Evolutionary conservation across 2,797 vertebrate species (phyloP).

Genomic region (Apogon hyalosoma): DNA sequence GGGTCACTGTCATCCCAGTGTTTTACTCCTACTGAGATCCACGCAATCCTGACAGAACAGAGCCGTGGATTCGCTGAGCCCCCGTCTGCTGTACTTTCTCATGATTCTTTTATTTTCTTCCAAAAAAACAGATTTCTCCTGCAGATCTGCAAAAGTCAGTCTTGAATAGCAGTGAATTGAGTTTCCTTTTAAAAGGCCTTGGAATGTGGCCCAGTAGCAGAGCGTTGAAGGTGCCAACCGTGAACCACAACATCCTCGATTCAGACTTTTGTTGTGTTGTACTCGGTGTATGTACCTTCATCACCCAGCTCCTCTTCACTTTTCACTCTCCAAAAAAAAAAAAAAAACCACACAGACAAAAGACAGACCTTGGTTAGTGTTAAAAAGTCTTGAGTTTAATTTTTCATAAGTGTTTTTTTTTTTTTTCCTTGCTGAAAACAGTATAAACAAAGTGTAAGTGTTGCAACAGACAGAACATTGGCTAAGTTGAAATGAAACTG

Average conservation of each 20-base stretch:
- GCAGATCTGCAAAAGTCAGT: not conserved
- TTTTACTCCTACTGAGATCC: slow-evolving; percentile 32
- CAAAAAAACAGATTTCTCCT: slow-evolving; percentile 13
- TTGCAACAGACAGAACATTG: too few relatives aligned
- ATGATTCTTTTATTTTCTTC: slow-evolving; percentile 27
- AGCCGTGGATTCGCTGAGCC: not conserved
- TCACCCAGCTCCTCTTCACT: not conserved
- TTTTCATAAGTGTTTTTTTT: too few relatives aligned
- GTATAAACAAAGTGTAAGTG: too few relatives aligned
- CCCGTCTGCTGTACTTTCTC: slow-evolving; percentile 17
- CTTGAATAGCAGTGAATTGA: not conserved
- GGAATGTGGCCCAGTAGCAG: not conserved
- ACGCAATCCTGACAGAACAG: slow-evolving; percentile 30
- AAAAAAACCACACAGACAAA: too few relatives aligned
- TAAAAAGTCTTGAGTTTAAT: too few relatives aligned
- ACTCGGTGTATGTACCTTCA: not conserved
- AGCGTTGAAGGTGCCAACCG: not conserved
- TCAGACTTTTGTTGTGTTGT: not conserved
- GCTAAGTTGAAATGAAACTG: too few relatives aligned
- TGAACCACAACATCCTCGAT: not conserved
- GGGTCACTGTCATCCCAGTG: slow-evolving; percentile 46
- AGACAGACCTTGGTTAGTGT: too few relatives aligned
- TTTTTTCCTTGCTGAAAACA: too few relatives aligned
- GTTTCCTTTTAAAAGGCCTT: slow-evolving; percentile 3
- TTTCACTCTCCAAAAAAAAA: not conserved